Conservation (phyloP, 1,140 invertebrate species). For the Pseudomyrmex flavicornis region DNA sequence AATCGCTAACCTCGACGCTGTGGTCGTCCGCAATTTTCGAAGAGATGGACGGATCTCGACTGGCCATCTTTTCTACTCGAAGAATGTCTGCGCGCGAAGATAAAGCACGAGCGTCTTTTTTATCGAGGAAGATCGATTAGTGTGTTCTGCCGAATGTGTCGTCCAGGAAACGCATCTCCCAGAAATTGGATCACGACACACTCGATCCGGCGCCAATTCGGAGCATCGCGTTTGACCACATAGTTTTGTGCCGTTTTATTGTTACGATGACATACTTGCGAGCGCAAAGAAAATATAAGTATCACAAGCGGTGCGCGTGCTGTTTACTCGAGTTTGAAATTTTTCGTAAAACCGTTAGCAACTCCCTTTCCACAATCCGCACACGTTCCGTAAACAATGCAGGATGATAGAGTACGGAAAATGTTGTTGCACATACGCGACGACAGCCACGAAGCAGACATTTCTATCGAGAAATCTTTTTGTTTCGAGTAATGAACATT, state of each 20-base stretch:
- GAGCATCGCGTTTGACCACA: background rate
- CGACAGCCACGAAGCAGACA: background rate
- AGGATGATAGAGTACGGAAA: background rate
- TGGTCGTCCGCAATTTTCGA: conserved; percentile 84
- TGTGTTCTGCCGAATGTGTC: background rate
- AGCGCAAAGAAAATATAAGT: no score
- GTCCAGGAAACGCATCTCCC: conserved; percentile 2
- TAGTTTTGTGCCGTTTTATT: background rate
- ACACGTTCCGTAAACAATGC: conserved; percentile 18
- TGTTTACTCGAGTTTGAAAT: background rate
- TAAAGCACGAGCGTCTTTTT: background rate
- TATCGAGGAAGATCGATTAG: conserved; percentile 13
- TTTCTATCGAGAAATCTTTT: background rate
- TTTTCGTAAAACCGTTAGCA: conserved; percentile 36
- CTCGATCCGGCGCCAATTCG: background rate
- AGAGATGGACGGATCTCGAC: conserved; percentile 76
- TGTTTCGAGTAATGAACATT: no score
- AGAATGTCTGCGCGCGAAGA: background rate
- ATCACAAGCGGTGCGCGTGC: no score
- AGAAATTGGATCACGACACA: conserved; percentile 8
- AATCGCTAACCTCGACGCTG: conserved; percentile 84
- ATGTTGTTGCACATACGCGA: no score
- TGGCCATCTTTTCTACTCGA: conserved; percentile 75
- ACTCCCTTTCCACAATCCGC: background rate
- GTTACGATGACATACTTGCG: no score